These are phyloP conservation scores for Scarus forsteni DNA, from an alignment of 2,797 vertebrate species.

Conservation along the genomic window DNA sequence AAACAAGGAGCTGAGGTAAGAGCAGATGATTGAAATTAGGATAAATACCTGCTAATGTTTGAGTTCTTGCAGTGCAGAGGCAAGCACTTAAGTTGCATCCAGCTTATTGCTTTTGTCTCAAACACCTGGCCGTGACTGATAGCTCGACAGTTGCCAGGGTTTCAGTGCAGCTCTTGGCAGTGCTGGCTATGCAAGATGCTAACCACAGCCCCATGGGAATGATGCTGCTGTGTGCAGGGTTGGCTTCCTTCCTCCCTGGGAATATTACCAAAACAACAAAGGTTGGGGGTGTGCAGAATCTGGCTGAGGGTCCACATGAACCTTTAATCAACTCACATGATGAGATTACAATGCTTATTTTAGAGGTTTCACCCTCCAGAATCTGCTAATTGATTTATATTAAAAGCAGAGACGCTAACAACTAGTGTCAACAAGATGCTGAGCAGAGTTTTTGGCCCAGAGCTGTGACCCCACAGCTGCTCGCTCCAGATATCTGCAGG, in stretches of 20 bases:
- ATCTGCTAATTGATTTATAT: slow-evolving; percentile 63
- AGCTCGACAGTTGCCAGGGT: slow-evolving; percentile 60
- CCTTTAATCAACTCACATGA: slow-evolving; percentile 72
- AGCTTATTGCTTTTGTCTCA: slow-evolving; percentile 63
- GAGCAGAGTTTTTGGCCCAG: slow-evolving; percentile 43
- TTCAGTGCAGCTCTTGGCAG: slow-evolving; percentile 53
- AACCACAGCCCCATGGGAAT: slow-evolving; percentile 56
- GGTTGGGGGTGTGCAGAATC: slow-evolving; percentile 53
- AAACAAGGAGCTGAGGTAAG: no score
- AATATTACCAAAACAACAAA: slow-evolving; percentile 66
- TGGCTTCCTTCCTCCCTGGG: slow-evolving; percentile 69
- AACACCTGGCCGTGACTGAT: slow-evolving; percentile 59
- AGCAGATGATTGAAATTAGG: no score
- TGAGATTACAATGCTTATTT: slow-evolving; percentile 75
- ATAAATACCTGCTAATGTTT: no score
- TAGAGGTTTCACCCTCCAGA: slow-evolving; percentile 44
- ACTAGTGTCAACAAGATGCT: slow-evolving; percentile 7
- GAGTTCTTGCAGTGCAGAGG: neutral
- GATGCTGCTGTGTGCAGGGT: slow-evolving; percentile 44
- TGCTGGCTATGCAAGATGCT: slow-evolving; percentile 42
- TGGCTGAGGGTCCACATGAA: slow-evolving; percentile 63
- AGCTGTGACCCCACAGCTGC: neutral
- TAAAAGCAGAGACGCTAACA: slow-evolving; percentile 51
- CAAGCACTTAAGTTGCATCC: slow-evolving; percentile 36
- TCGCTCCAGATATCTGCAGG: neutral